A percentile compares a stretch with the other conserved stretches of the same genome.
These are phyloP conservation scores for Phortica variegata DNA, from an alignment of 1,140 invertebrate genomes.

Conservation along the genomic window DNA sequence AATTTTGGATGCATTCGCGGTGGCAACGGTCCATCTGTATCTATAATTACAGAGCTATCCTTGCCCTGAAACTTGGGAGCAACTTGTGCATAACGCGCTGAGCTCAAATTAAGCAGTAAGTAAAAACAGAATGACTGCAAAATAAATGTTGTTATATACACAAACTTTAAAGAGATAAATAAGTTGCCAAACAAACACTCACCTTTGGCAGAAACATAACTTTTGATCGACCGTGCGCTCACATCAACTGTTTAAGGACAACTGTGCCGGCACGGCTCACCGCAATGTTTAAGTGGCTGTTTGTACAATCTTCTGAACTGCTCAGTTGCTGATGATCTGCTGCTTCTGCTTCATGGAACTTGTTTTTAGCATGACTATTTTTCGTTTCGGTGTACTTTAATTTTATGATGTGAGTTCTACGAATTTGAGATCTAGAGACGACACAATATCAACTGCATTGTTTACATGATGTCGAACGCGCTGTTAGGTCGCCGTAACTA, in stretches of 20 bases:
- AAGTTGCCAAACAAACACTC: too few relatives aligned
- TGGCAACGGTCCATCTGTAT: conserved; percentile 19
- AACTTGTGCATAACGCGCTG: conserved; percentile 6
- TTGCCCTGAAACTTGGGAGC: conserved; percentile 34
- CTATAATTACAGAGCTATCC: conserved; percentile 36
- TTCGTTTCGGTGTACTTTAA: conserved; percentile 14
- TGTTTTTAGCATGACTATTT: conserved; percentile 1
- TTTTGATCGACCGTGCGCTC: conserved; percentile 1
- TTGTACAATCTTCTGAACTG: too few relatives aligned
- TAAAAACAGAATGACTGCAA: conserved; percentile 18
- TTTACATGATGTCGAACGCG: too few relatives aligned
- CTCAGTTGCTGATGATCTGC: too few relatives aligned
- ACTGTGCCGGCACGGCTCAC: conserved; percentile 11
- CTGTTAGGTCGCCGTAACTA: too few relatives aligned
- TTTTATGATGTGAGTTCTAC: conserved; percentile 11
- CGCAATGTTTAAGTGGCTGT: too few relatives aligned
- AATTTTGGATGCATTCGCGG: conserved; percentile 22
- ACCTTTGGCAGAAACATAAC: too few relatives aligned
- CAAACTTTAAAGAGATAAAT: too few relatives aligned
- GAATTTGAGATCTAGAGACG: conserved; percentile 20
- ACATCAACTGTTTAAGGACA: conserved; percentile 27
- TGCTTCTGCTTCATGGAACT: conserved; percentile 2
- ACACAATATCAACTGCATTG: too few relatives aligned
- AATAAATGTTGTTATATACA: background rate
- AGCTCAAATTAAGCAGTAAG: conserved; percentile 27